These are phyloP conservation scores for Lutraria lutraria DNA, from an alignment of 2,888 invertebrate species.

Conservation along the genomic window DNA sequence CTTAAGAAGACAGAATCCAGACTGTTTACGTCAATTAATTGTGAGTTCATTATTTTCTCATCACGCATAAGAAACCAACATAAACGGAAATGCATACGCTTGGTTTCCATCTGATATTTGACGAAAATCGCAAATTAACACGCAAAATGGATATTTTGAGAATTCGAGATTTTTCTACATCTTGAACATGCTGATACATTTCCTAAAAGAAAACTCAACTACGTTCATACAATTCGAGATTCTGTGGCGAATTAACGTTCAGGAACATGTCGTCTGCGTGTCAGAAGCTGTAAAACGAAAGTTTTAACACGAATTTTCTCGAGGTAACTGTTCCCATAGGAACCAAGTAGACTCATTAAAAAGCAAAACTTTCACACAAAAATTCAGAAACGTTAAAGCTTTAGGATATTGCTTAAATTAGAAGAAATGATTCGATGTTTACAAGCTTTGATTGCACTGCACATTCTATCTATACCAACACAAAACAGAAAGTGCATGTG, in stretches of 20 bases:
- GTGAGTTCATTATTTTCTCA: no score
- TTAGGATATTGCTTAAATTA: neutral
- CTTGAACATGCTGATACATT: neutral
- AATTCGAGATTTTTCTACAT: neutral
- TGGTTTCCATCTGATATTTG: no score
- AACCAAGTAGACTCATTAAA: neutral
- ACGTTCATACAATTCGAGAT: neutral
- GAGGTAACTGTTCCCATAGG: neutral
- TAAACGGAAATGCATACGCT: no score
- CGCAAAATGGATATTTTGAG: no score
- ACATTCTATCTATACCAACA: no score
- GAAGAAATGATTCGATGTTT: no score
- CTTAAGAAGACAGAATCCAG: no score
- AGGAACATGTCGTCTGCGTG: neutral
- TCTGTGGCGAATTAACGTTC: neutral
- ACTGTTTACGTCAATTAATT: no score
- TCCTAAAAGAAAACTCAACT: neutral
- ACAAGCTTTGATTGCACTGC: neutral
- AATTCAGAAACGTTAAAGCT: neutral
- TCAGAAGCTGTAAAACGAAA: neutral
- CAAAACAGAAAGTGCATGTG: no score
- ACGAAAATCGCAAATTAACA: no score
- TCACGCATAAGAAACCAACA: no score
- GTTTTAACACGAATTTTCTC: neutral
- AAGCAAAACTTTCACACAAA: conserved; percentile 2